Evolutionary conservation across 2,797 vertebrate genomes (phyloP).

Genomic region (Smutsia temminckii): DNA sequence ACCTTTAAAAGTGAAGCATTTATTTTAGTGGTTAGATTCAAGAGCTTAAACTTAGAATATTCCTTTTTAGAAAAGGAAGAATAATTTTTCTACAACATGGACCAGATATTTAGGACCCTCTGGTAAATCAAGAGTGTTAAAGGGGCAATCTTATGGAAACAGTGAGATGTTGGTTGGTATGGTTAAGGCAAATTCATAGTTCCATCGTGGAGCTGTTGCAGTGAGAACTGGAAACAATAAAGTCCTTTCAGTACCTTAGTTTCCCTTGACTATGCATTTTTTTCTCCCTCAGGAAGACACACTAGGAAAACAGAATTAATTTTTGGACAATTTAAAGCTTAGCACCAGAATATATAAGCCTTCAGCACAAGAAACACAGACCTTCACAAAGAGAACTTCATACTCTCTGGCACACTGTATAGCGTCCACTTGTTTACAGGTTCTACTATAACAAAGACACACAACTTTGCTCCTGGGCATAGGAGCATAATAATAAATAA

Average conservation of each 20-base stretch:
- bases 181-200: not conserved
- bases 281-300: not conserved
- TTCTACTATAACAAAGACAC: not conserved
- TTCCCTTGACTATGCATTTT: not conserved
- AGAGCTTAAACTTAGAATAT: not conserved
- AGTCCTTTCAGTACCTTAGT: not conserved
- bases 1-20: conserved; percentile 12
- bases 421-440: not conserved
- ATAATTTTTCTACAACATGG: not conserved
- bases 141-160: not conserved
- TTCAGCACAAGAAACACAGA: conserved; percentile 1
- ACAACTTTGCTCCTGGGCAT: not conserved
- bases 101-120: not conserved
- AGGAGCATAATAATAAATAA: not conserved
- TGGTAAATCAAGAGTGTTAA: not conserved
- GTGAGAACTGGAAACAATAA: not conserved
- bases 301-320: not conserved
- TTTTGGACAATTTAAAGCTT: not conserved
- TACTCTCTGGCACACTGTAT: not conserved
- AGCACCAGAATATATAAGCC: not conserved
- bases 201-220: not conserved
- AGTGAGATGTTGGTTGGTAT: not conserved
- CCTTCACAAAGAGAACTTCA: not conserved
- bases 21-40: not conserved
- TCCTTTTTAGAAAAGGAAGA: not conserved